Percentiles rank a stretch among this genome's conserved stretches.
Conservation (phyloP, 2,113 vertebrate genomes). For the Pteronura brasiliensis region DNA sequence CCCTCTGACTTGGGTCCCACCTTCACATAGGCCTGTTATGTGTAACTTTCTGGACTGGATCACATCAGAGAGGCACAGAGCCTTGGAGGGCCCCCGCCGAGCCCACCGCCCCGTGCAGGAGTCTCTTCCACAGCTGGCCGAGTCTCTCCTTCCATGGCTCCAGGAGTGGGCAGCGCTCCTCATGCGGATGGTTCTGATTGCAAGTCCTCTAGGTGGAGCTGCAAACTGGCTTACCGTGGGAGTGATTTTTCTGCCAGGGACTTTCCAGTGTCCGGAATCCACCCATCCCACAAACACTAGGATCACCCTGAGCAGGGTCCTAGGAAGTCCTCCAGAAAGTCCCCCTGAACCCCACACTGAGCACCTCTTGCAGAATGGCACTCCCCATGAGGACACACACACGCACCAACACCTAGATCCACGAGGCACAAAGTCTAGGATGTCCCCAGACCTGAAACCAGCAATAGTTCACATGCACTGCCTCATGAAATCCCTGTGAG, state of each 20-base stretch:
- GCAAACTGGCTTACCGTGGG: neutral
- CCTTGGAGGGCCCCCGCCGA: neutral
- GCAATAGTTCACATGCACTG: neutral
- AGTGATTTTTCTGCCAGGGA: constrained; percentile 40
- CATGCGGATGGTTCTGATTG: neutral
- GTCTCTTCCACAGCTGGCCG: neutral
- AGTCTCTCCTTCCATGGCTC: neutral
- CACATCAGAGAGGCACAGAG: neutral
- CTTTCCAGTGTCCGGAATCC: constrained; percentile 38
- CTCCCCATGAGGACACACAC: neutral
- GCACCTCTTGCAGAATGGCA: neutral
- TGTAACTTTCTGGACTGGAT: neutral
- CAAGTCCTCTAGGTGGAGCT: neutral
- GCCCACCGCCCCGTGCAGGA: no score
- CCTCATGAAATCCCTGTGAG: neutral
- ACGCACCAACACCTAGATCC: accelerated
- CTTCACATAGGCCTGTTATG: neutral
- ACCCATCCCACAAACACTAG: neutral
- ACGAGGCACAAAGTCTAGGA: neutral
- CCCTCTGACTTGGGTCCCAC: neutral
- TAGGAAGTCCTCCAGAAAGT: neutral
- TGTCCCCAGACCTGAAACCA: neutral
- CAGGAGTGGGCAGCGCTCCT: neutral
- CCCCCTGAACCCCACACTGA: neutral
- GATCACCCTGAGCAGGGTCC: neutral